phyloP scores from a whole-genome alignment of 2,113 vertebrate genomes.

The Rhynchopsitta pachyrhyncha region DNA sequence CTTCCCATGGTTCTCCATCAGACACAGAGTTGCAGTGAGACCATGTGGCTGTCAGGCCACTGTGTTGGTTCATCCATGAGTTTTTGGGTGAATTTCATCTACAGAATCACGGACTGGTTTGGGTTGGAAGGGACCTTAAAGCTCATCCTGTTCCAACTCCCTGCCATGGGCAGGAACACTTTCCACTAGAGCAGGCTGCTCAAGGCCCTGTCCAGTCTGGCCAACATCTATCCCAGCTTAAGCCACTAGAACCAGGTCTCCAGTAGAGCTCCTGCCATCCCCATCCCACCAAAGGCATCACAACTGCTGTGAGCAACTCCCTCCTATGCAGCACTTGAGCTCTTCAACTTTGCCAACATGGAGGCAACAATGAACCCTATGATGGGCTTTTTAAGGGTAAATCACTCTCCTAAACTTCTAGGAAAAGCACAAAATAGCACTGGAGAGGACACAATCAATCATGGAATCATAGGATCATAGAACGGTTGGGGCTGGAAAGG shows the following conservation, averaged over 20 bases:
- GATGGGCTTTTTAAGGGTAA: neutral
- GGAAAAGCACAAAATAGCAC: neutral
- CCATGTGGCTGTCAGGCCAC: rapidly evolving
- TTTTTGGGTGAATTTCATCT: neutral
- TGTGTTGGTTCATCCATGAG: rapidly evolving
- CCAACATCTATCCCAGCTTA: neutral
- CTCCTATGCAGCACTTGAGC: rapidly evolving
- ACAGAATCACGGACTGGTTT: neutral
- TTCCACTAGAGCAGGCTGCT: neutral
- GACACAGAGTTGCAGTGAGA: neutral
- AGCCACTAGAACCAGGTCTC: neutral
- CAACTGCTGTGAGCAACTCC: rapidly evolving
- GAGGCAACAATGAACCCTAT: neutral
- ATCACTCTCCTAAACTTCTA: neutral
- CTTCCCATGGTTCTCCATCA: neutral
- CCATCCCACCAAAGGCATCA: neutral
- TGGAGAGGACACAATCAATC: neutral
- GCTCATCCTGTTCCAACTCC: too few species aligned
- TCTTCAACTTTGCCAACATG: neutral
- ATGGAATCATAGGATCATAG: neutral
- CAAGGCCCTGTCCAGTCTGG: neutral
- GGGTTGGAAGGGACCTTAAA: neutral
- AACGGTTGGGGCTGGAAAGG: neutral
- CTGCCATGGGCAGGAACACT: neutral
- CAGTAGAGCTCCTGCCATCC: neutral